phyloP scores from a whole-genome alignment of 2,888 invertebrate species.

The Meiosimyza platycephala region DNA sequence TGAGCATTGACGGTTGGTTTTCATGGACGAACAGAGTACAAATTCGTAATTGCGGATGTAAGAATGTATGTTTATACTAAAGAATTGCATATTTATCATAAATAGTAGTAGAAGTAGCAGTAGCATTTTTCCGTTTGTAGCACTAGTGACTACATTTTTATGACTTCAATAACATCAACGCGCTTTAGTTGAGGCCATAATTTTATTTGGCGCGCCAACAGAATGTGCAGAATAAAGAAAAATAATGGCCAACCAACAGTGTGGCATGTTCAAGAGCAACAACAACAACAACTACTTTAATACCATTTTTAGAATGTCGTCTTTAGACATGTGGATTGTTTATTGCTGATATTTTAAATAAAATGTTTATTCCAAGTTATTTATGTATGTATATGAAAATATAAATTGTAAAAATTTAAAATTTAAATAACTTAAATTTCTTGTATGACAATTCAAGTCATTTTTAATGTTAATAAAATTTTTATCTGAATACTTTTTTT shows the following conservation, averaged over 20 bases:
- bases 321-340: no score
- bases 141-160: constrained; percentile 1
- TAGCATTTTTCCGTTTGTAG: background rate
- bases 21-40: constrained; percentile 38
- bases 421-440: no score
- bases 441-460: no score
- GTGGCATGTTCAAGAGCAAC: background rate
- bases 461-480: no score
- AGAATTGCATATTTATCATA: constrained; percentile 25
- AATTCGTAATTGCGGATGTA: constrained; percentile 47
- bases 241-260: background rate
- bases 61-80: constrained; percentile 17
- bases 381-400: no score
- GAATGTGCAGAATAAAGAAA: background rate
- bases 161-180: background rate
- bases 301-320: background rate
- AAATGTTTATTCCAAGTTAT: no score
- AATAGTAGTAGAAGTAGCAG: background rate
- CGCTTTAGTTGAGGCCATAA: constrained; percentile 16
- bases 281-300: background rate
- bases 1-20: constrained; percentile 23
- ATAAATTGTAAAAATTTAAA: no score
- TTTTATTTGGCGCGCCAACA: constrained; percentile 13
- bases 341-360: no score
- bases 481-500: no score